A percentile compares a stretch with the other conserved stretches of the same genome.
These are phyloP conservation scores for Prionace glauca DNA, from an alignment of 2,797 vertebrate species.

Conservation along the genomic window DNA sequence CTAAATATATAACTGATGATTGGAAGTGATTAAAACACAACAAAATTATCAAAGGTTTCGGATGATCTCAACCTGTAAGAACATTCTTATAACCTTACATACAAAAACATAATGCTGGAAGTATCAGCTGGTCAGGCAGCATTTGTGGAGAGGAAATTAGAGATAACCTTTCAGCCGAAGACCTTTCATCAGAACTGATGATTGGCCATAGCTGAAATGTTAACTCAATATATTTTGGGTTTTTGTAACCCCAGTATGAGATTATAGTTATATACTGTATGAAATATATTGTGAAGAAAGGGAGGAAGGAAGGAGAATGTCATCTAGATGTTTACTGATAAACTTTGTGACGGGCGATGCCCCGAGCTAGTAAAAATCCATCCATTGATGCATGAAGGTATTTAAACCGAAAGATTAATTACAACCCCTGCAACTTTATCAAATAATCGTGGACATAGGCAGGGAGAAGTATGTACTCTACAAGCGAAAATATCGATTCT, in stretches of 20 bases:
- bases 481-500: neutral
- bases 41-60: neutral
- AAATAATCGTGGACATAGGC: neutral
- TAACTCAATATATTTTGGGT: neutral
- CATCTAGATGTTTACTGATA: neutral
- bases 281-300: neutral
- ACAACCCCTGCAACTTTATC: neutral
- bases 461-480: neutral
- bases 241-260: neutral
- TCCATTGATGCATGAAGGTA: neutral
- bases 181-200: neutral
- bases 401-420: neutral
- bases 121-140: neutral
- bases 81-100: neutral
- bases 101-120: neutral
- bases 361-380: neutral
- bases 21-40: neutral
- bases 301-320: neutral
- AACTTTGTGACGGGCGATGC: neutral
- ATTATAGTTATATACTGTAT: neutral
- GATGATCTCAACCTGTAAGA: neutral
- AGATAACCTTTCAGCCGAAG: neutral
- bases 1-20: constrained; percentile 6
- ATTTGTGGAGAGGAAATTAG: neutral
- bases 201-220: neutral